Evolutionary conservation across 1,140 invertebrate genomes (phyloP).

Genomic region (Charaxes varanes): DNA sequence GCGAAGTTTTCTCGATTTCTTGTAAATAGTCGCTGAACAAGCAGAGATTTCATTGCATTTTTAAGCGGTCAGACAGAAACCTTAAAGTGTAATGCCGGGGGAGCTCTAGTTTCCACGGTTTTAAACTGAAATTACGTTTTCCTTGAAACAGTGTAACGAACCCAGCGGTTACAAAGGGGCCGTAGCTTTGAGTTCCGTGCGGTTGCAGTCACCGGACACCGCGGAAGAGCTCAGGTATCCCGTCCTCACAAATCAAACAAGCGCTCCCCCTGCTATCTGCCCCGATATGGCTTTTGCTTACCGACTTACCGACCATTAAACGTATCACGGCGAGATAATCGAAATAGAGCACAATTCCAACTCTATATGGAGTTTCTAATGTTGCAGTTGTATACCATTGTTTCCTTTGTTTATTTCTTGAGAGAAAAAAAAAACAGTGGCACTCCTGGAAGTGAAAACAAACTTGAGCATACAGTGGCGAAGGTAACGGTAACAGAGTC

Average conservation of each 20-base stretch:
- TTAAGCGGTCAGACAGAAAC: slow-evolving; percentile 15
- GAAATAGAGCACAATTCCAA: slow-evolving; percentile 1
- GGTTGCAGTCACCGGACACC: slow-evolving; percentile 51
- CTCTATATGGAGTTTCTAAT: too few species aligned
- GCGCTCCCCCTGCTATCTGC: slow-evolving; percentile 36
- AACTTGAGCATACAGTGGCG: too few species aligned
- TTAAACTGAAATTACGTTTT: slow-evolving; percentile 16
- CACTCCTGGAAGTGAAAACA: too few species aligned
- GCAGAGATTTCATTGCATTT: too few species aligned
- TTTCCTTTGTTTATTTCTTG: too few species aligned
- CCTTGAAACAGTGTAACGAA: slow-evolving; percentile 34
- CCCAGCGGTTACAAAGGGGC: slow-evolving; percentile 41
- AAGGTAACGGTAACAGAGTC: too few species aligned
- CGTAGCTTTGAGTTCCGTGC: slow-evolving; percentile 38
- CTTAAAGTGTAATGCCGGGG: slow-evolving; percentile 11
- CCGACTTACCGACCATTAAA: slow-evolving; percentile 40
- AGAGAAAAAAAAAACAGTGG: too few species aligned
- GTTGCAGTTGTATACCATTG: too few species aligned
- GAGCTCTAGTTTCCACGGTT: slow-evolving; percentile 18
- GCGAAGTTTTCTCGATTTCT: too few species aligned
- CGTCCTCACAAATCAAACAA: slow-evolving; percentile 54
- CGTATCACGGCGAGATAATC: slow-evolving; percentile 40
- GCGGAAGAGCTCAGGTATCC: slow-evolving; percentile 59
- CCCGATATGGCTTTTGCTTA: slow-evolving; percentile 46
- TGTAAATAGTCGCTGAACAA: too few species aligned